Percentiles rank a stretch among this genome's conserved stretches.
phyloP scores from a whole-genome alignment of 1,140 invertebrate genomes.

The Cydia pomonella region DNA sequence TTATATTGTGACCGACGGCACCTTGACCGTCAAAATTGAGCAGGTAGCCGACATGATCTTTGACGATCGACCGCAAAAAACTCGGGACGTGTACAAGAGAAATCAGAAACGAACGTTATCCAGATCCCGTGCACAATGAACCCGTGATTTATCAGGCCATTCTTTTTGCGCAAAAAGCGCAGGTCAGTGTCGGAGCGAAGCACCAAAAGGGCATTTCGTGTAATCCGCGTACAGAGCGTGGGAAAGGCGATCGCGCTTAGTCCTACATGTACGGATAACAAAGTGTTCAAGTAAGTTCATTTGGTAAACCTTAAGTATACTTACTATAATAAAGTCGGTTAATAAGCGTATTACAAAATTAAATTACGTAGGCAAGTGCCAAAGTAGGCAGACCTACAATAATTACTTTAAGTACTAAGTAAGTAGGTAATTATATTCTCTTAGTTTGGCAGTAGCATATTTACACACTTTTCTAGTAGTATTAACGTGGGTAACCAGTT shows the following conservation, averaged over 20 bases:
- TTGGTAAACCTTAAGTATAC: not conserved
- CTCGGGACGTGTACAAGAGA: conserved; percentile 53
- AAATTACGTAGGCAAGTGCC: too few species aligned
- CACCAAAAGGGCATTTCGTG: conserved; percentile 74
- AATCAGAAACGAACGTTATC: conserved; percentile 58
- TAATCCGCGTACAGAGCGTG: conserved; percentile 70
- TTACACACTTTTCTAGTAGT: too few species aligned
- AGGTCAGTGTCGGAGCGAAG: conserved; percentile 71
- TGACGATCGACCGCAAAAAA: conserved; percentile 64
- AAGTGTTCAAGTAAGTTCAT: not conserved
- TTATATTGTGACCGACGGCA: conserved; percentile 73
- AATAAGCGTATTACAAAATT: too few species aligned
- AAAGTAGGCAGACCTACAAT: too few species aligned
- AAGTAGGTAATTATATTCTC: too few species aligned
- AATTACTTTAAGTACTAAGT: too few species aligned
- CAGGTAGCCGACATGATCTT: conserved; percentile 69
- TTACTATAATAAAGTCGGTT: too few species aligned
- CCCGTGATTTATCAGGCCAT: conserved; percentile 71
- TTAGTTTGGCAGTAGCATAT: too few species aligned
- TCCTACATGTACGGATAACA: not conserved
- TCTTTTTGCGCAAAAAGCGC: conserved; percentile 75
- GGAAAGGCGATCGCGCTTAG: conserved; percentile 51
- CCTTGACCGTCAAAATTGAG: conserved; percentile 72
- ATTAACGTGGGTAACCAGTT: too few species aligned
- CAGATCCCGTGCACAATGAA: conserved; percentile 62